Evolutionary conservation across 2,113 vertebrate genomes (phyloP).

Genomic region (Etheostoma spectabile): DNA sequence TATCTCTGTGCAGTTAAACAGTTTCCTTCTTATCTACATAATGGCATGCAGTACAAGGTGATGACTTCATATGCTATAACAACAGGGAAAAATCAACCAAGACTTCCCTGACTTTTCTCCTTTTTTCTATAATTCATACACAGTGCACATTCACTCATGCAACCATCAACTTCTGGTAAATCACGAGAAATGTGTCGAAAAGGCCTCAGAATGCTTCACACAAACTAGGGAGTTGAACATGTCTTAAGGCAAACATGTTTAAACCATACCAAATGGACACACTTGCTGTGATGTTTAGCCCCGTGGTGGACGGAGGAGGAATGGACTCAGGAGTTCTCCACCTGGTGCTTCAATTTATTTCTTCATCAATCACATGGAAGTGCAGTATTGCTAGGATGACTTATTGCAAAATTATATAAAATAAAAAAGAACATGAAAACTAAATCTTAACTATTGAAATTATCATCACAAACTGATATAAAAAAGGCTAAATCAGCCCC

Average conservation of each 20-base stretch:
- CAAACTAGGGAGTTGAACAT: background rate
- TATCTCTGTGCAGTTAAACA: constrained; percentile 45
- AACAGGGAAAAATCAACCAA: constrained; percentile 19
- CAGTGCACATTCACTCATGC: background rate
- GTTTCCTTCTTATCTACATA: constrained; percentile 58
- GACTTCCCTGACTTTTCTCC: constrained; percentile 1
- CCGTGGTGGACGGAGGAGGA: too few relatives aligned
- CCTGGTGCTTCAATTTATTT: too few relatives aligned
- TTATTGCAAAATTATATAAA: too few relatives aligned
- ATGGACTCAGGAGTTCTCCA: too few relatives aligned
- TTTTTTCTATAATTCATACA: background rate
- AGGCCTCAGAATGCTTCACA: background rate
- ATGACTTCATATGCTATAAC: constrained; percentile 54
- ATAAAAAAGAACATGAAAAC: too few relatives aligned
- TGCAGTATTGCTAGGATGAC: too few relatives aligned
- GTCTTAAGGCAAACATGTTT: too few relatives aligned
- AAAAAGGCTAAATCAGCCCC: too few relatives aligned
- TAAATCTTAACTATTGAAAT: too few relatives aligned
- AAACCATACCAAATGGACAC: background rate
- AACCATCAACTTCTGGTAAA: background rate
- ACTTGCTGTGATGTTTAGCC: too few relatives aligned
- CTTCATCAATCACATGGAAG: too few relatives aligned
- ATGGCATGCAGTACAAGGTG: constrained; percentile 26
- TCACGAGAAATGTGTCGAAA: background rate
- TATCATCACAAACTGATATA: too few relatives aligned